Evolutionary conservation across 1,140 invertebrate genomes (phyloP), one percentile per base, ranked within the genome.

Genomic region (Listronotus bonariensis): DNA sequence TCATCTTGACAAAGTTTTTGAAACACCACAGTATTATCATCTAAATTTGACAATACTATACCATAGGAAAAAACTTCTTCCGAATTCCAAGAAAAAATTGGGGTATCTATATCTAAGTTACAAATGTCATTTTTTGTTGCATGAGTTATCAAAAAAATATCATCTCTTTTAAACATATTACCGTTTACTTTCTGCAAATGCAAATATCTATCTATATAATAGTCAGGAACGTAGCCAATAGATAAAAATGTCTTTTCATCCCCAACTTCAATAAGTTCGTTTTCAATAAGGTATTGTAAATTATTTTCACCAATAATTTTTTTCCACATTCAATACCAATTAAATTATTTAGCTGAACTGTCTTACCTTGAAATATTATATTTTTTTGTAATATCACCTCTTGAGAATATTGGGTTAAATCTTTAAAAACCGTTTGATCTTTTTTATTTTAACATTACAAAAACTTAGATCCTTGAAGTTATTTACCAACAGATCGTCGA

Each of bases 221-320:
- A 38, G 11, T 36, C 15, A 11, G 36, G 12, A 54, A 14, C 36
- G 17, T 40, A 54, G n/a, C 36, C 52, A 14, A 20, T 11, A 40
- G 15, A 54, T 14, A 2, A 38, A 40, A 54, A 54, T 17, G 52
- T 34, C 11, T 54, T 57, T 0, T 32, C 17, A 18, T 57, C 55
- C 10, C 55, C 55, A n/a, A 45, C 9, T 20, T 14, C 12, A 17
- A 57, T 57, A n/a, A 5, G 0, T 4, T 45, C 20, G 7, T 15
- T 15, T 12, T 57, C 41, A 18, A 57, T 26, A 3, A 57, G 14
- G 14, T n/a, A 7, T 12, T 57, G 40, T 18, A 57, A 57, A 26
- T n/a, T 7, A 14, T 7, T 42, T 18, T 54, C 52, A 17, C 40
- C 18, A 26, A 57, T 20, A 14, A 57, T 40, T 12, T 10, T 10